These are phyloP conservation scores for Toxotes chatareus DNA, from an alignment of 2,113 vertebrate genomes.

Conservation along the genomic window DNA sequence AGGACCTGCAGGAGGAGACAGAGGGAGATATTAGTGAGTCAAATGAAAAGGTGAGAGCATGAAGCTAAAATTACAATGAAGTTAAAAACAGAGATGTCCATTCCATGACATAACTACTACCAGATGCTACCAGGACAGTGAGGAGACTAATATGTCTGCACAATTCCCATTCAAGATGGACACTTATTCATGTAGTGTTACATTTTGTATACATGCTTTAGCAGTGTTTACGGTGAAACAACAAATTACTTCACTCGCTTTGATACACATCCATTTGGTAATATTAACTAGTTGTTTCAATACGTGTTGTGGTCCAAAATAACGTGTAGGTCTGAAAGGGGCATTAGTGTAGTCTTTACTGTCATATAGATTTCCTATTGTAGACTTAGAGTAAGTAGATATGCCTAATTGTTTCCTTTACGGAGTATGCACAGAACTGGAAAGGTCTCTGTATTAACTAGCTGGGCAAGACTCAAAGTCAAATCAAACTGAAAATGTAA, in stretches of 20 bases:
- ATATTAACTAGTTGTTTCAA: background rate
- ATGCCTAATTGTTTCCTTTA: background rate
- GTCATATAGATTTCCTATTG: background rate
- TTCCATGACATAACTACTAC: background rate
- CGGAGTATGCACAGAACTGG: background rate
- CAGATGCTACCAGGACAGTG: background rate
- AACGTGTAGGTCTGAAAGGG: background rate
- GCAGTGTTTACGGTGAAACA: background rate
- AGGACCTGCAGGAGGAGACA: conserved; percentile 88
- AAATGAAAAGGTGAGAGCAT: background rate
- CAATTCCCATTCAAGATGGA: too few species aligned
- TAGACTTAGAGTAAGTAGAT: background rate
- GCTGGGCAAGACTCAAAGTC: background rate
- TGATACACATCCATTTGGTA: background rate
- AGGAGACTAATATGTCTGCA: too few species aligned
- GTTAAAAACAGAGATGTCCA: background rate
- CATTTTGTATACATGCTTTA: too few species aligned
- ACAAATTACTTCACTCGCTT: background rate
- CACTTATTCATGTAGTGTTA: too few species aligned
- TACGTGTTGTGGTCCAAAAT: background rate
- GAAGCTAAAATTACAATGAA: background rate
- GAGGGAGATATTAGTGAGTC: background rate
- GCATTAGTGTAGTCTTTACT: conserved; percentile 7
- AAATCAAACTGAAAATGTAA: background rate
- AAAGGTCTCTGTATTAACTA: background rate